Base-by-base conservation (phyloP, 2,888 invertebrate species). In the Rhamnusium bicolor region DNA sequence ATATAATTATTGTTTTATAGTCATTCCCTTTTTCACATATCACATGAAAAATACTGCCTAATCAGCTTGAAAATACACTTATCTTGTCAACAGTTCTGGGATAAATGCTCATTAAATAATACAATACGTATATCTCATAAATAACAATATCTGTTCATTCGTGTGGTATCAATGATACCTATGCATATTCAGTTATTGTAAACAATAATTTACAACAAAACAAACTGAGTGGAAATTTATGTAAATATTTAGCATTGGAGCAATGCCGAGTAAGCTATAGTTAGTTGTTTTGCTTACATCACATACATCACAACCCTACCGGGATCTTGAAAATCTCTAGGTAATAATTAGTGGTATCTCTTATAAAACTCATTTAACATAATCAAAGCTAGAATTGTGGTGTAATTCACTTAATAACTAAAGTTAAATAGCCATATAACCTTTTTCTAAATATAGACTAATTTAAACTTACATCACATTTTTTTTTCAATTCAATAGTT, bases 191-290 rank as follows among this genome's bases (percentile, higher is more conserved):
- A 53, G 32, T 53, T 53, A 32, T 29, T 65, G 53, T 53, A 65
- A 53, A 54, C 53, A 51, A 54, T 51, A 71, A 66, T 51, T 71
- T 51, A 19, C 51, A 21, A 51, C 65, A 71, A 66, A 70, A 71
- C 60, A 65, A 71, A 71, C 71, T 54, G 29, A 46, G 54, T 29
- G 60, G 56, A 65, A 71, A 71, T 71, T 71, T 71, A 71, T 71
- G 71, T 60, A 65, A 71, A 71, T 71, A 71, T 71, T 71, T 66
- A 66, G 53, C 66, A 66, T 65, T 66, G 71, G 53, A 71, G 49
- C 65, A 53, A 40, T 58, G 70, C 58, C 16, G 71, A 71, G 40
- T 66, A 71, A 66, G 71, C 60, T 24, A 24, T 49, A 63, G 47
- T 63, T 27, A 29, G 51, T 65, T 29, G 29, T 51, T 65, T 53